Evolutionary conservation across 64 coral and sea anemone genomes (phyloP), one percentile per base, ranked within the genome.

Genomic region (Stichodactyla helianthus): DNA sequence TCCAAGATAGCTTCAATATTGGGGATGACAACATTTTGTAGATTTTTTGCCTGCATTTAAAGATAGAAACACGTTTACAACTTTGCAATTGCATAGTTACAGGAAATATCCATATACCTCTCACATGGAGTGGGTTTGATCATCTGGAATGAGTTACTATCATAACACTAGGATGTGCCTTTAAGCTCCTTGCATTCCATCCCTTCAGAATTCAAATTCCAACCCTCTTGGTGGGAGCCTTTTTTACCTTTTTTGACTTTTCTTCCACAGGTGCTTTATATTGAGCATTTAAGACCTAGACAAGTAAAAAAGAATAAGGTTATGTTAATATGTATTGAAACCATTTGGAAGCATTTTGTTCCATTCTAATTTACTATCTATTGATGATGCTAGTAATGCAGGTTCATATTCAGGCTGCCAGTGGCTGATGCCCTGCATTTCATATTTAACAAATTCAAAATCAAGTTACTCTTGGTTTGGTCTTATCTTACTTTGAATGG

Each of bases 1-100:
- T 89, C 84, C 19, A 98, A 19, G 20, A 98, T 92, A 84, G 95
- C 95, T 15, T 84, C 53, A 50, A 83, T 87, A 55, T 94, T 94
- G 22, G 92, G 95, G 51, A 86, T 74, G 20, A 98, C 68, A 67
- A 70, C 50, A 61, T 79, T 70, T 23, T 82, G 77, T n/a, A 2
- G 57, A 16, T 23, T 23, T 61, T 89, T 92, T 16, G 55, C 77
- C 89, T 98, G 87, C 68, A 98, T 88, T 1, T 51, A 52, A 82
- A 77, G 64, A 52, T 18, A 83, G 55, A 60, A 81, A 57, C 6
- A 60, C 62, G 6, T 55, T 11, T 25, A 28, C 35, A 35, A 58
- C 7, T 79, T 60, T 6, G 54, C 53, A 19, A 44, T 2, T 44
- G 35, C 35, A 44, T 44, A 44, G 35, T 44, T 44, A 44, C 35